Conservation (phyloP, 2,888 invertebrate genomes). For the Leptopterna dolabrata region DNA sequence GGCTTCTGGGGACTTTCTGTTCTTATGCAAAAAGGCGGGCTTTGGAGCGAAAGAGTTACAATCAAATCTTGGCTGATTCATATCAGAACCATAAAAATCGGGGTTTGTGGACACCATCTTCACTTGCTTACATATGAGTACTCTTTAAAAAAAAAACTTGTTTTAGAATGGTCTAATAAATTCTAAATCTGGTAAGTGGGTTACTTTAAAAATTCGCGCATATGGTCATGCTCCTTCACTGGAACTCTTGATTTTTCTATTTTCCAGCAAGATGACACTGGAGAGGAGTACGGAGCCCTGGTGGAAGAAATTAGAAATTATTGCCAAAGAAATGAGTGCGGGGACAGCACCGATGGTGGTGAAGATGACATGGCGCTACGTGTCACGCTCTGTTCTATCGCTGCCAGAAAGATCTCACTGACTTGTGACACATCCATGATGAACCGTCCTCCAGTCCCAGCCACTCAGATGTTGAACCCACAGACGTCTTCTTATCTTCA, state of each 20-base stretch:
- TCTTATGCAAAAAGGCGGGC: too few species aligned
- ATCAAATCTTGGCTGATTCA: too few species aligned
- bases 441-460: constrained; percentile 14
- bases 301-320: constrained; percentile 73
- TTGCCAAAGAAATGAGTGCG: constrained; percentile 71
- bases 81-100: too few species aligned
- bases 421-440: constrained; percentile 73
- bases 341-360: constrained; percentile 30
- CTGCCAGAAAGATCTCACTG: constrained; percentile 77
- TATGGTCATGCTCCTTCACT: too few species aligned
- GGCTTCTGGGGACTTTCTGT: too few species aligned
- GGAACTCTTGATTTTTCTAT: neutral
- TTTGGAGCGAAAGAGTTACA: too few species aligned
- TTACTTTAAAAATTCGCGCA: too few species aligned
- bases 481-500: constrained; percentile 34
- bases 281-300: constrained; percentile 57
- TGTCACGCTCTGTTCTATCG: constrained; percentile 55
- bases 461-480: neutral
- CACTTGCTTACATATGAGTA: too few species aligned
- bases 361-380: constrained; percentile 59
- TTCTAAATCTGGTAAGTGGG: too few species aligned
- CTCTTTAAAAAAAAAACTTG: too few species aligned
- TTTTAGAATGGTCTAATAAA: too few species aligned
- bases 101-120: too few species aligned
- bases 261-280: constrained; percentile 1